These are phyloP conservation scores for Halesus radiatus DNA, from an alignment of 1,140 invertebrate species.

Conservation along the genomic window DNA sequence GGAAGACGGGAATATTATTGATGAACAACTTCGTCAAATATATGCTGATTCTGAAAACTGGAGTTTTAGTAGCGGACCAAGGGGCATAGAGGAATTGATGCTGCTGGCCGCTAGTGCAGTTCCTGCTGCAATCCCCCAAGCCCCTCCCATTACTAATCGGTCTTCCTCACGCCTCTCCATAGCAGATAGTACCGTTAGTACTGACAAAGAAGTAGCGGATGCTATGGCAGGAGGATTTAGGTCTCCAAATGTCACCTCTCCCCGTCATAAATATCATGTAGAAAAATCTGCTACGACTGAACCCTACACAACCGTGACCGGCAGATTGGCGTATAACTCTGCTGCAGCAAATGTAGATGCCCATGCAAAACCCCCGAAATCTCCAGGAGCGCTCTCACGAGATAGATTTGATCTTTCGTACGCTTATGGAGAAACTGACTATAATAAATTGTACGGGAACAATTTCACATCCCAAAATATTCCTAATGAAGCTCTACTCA, in stretches of 20 bases:
- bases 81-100: conserved; percentile 72
- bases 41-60: conserved; percentile 80
- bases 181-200: conserved; percentile 65
- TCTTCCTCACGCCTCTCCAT: conserved; percentile 74
- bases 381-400: conserved; percentile 66
- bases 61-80: conserved; percentile 77
- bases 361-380: conserved; percentile 68
- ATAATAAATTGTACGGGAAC: conserved; percentile 49
- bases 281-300: conserved; percentile 70
- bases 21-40: conserved; percentile 78
- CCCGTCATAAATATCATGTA: conserved; percentile 69
- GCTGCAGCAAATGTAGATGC: conserved; percentile 73
- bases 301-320: conserved; percentile 73
- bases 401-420: conserved; percentile 69
- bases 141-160: conserved; percentile 60
- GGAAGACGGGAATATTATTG: conserved; percentile 77
- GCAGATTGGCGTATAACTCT: conserved; percentile 73
- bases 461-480: conserved; percentile 45
- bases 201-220: conserved; percentile 72
- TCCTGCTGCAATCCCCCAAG: conserved; percentile 54
- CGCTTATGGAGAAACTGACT: conserved; percentile 61
- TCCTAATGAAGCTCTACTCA: conserved; percentile 36
- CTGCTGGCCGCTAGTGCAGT: conserved; percentile 63
- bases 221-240: conserved; percentile 65
- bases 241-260: conserved; percentile 68